Base-by-base conservation (phyloP, 2,113 vertebrate species). In the Mirounga angustirostris region DNA sequence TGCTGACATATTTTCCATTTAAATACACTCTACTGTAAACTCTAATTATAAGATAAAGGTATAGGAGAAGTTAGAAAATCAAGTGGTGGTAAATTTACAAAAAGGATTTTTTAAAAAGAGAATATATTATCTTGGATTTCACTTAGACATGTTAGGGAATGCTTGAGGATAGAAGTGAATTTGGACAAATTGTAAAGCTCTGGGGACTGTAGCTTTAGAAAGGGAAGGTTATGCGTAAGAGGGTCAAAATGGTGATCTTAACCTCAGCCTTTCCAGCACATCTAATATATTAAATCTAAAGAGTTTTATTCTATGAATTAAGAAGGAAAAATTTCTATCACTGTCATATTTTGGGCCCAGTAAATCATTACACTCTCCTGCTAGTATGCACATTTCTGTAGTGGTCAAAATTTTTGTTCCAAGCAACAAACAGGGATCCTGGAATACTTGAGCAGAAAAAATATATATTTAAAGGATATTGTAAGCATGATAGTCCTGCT, bases 1-100 rank as follows among this genome's bases (percentile, higher is more conserved):
- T 65, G 28, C n/a, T 95, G 43, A 69, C 18, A 73, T 81, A 69
- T 67, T 96, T 94, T 85, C 46, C 43, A 54, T 84, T 96, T 92
- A 83, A 85, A 89, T 67, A 91, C 7, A 63, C 22, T 56, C 28
- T 76, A n/a, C 67, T 84, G 19, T 28, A 46, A 14, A 52, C 28
- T 90, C n/a, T 87, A 89, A 67, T 90, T 74, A 90, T 24, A 21
- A 91, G 33, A 84, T 46, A 69, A 91, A 76, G 26, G 5, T 84
- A 24, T 40, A 78, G 2, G 85, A 76, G 50, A 92, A 76, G 63
- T 78, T 50, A 71, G 36, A 76, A 80, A 86, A 50, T 93, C 11
- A 69, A 71, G 11, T 74, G 14, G 40, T 74, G 12, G 15, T 28
- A 33, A 89, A 79, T 19, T 82, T 85, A 89, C 9, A 81, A 71